These are phyloP conservation scores for Triplophysa siluroides DNA, from an alignment of 2,113 vertebrate species.

Conservation along the genomic window DNA sequence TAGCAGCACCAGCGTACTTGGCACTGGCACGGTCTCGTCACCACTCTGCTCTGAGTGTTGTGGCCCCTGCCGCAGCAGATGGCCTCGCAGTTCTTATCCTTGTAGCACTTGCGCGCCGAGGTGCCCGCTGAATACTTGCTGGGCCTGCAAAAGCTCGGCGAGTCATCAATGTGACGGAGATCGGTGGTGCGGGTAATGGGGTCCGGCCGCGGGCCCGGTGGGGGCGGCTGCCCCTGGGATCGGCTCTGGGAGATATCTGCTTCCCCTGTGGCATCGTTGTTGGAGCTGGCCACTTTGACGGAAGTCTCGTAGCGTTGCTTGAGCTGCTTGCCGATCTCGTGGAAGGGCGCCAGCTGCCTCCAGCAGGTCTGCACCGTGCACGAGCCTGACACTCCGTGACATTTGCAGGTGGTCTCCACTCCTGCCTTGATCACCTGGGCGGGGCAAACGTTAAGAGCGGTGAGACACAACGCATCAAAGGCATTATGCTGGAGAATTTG, in stretches of 20 bases:
- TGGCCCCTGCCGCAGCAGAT: conserved; percentile 97
- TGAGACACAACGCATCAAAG: conserved; percentile 17
- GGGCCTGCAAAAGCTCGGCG: conserved; percentile 92
- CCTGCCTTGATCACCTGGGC: conserved; percentile 93
- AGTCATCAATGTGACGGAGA: conserved; percentile 95
- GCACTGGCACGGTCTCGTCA: conserved; percentile 95
- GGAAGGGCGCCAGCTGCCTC: conserved; percentile 95
- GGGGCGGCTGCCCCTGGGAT: conserved; percentile 60
- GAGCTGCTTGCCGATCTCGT: conserved; percentile 93
- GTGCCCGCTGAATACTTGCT: conserved; percentile 93
- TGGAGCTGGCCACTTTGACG: conserved; percentile 91
- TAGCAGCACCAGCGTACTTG: conserved; percentile 99
- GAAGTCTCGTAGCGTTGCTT: conserved; percentile 95
- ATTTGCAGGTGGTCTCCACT: conserved; percentile 97
- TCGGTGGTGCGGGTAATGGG: conserved; percentile 92
- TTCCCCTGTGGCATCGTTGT: conserved; percentile 93
- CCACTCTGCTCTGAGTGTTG: conserved; percentile 95
- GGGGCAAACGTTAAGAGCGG: conserved; percentile 40
- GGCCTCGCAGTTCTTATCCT: conserved; percentile 97
- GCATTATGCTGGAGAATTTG: conserved; percentile 8
- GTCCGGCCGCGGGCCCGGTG: conserved; percentile 72
- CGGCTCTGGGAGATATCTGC: conserved; percentile 85
- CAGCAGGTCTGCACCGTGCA: conserved; percentile 97
- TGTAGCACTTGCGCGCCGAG: conserved; percentile 91
- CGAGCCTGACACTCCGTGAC: conserved; percentile 94